phyloP scores from a whole-genome alignment of 2,113 vertebrate species.

The Grammomys surdaster region DNA sequence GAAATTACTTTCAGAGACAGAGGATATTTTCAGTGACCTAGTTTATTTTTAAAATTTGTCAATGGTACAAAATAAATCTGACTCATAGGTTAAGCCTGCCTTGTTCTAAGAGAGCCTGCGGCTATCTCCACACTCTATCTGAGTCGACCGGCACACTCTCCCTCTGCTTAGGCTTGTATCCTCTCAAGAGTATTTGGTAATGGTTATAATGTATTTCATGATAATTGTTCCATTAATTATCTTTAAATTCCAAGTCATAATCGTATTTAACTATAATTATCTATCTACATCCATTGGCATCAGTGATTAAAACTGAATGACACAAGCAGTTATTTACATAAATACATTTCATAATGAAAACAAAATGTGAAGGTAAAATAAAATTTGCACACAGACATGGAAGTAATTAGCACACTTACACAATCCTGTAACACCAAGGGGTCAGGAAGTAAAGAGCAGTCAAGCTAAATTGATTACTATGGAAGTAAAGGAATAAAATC shows the following conservation, averaged over 20 bases:
- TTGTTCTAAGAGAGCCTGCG: conserved; percentile 75
- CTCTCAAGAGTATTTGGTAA: conserved; percentile 73
- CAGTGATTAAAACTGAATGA: neutral
- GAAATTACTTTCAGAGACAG: conserved; percentile 85
- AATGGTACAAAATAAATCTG: conserved; percentile 69
- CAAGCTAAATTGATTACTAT: conserved; percentile 71
- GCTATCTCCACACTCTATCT: conserved; percentile 76
- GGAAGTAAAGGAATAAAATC: conserved; percentile 43
- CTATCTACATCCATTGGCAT: neutral
- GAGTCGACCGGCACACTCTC: conserved; percentile 73
- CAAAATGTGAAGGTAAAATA: neutral
- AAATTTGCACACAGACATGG: neutral
- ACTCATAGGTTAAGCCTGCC: conserved; percentile 73
- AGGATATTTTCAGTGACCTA: conserved; percentile 80
- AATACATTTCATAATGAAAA: conserved; percentile 45
- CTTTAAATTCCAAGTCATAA: conserved; percentile 14
- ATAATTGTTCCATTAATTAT: neutral
- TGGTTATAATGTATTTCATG: conserved; percentile 28
- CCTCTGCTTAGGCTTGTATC: conserved; percentile 67
- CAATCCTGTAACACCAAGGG: conserved; percentile 23
- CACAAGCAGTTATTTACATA: conserved; percentile 39
- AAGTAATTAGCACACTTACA: conserved; percentile 20
- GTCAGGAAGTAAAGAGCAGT: conserved; percentile 73
- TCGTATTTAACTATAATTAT: neutral
- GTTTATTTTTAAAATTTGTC: conserved; percentile 50